Conservation (phyloP, 2,888 invertebrate genomes). For the Stenurella melanura region DNA sequence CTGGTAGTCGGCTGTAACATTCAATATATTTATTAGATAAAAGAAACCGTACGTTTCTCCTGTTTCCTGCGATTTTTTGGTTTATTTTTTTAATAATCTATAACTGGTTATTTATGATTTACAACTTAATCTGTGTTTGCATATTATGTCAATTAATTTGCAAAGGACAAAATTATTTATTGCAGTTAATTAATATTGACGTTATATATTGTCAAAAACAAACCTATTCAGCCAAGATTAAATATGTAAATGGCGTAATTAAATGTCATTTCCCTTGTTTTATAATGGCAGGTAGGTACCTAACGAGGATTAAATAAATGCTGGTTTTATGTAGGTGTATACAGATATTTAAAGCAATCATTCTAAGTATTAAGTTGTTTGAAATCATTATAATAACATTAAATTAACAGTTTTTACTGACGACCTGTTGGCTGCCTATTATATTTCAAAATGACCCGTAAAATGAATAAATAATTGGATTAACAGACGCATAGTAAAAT, state of each 20-base stretch:
- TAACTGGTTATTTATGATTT: conserved; percentile 6
- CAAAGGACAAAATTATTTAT: conserved; percentile 22
- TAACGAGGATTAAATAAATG: conserved; percentile 50
- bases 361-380: conserved; percentile 42
- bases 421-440: background rate
- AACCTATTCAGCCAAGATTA: conserved; percentile 39
- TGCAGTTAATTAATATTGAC: conserved; percentile 38
- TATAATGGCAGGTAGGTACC: conserved; percentile 49
- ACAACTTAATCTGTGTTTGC: background rate
- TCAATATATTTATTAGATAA: background rate
- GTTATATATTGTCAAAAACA: conserved; percentile 19
- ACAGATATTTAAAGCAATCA: conserved; percentile 7
- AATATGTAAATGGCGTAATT: conserved; percentile 54
- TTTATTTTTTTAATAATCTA: background rate
- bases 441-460: background rate
- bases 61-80: background rate
- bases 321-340: conserved; percentile 46
- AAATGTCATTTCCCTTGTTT: conserved; percentile 51
- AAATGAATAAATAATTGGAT: background rate
- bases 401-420: conserved; percentile 13
- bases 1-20: background rate
- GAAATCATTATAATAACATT: conserved; percentile 44
- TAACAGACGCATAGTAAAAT: background rate
- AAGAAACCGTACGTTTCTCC: background rate
- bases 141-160: conserved; percentile 9